Conservation (phyloP, 2,888 invertebrate genomes). For the Patella pellucida region DNA sequence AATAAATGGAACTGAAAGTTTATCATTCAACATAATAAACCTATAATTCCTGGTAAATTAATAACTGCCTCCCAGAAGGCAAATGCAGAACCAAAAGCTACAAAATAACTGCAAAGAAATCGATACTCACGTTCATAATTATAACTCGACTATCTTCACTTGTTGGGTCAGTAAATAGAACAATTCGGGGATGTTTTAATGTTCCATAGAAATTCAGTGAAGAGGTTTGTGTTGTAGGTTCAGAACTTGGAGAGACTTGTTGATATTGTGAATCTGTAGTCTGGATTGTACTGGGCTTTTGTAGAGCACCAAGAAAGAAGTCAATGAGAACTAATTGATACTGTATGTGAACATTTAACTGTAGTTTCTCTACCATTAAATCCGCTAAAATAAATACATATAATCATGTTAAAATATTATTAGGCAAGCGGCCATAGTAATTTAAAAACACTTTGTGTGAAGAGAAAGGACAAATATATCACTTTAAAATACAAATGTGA, state of each 20-base stretch:
- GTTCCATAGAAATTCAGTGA: conserved; percentile 80
- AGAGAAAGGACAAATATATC: no score
- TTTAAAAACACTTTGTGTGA: no score
- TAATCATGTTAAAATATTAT: no score
- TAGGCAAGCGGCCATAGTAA: no score
- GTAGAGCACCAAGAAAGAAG: conserved; percentile 77
- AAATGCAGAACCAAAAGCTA: not conserved
- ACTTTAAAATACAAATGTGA: no score
- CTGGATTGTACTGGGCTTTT: not conserved
- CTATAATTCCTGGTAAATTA: no score
- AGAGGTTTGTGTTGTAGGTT: conserved; percentile 63
- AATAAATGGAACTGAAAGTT: no score
- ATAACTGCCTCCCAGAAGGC: no score
- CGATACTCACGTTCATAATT: conserved; percentile 75
- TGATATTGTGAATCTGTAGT: not conserved
- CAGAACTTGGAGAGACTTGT: not conserved
- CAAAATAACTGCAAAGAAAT: conserved; percentile 5
- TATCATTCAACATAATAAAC: no score
- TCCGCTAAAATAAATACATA: conserved; percentile 73
- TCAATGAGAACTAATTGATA: conserved; percentile 77
- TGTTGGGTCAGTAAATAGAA: conserved; percentile 77
- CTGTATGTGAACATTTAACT: conserved; percentile 81
- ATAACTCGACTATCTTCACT: conserved; percentile 75
- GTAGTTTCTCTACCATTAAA: conserved; percentile 80
- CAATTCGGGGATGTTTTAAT: conserved; percentile 83